phyloP scores from a whole-genome alignment of 1,140 invertebrate species.

The Drosophila cardini region DNA sequence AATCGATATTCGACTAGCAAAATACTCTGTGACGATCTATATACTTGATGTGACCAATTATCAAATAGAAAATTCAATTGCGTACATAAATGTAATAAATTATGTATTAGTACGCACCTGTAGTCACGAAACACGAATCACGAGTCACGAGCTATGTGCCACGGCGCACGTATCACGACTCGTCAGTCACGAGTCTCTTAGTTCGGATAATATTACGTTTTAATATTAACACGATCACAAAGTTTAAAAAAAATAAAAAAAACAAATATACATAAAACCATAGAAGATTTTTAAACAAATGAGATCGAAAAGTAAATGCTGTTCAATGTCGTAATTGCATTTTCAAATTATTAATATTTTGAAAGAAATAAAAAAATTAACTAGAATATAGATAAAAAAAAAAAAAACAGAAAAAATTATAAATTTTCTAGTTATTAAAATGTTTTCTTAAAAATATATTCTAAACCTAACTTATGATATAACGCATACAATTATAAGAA shows the following conservation, averaged over 20 bases:
- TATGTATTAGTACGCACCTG: not conserved
- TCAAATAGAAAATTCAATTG: not conserved
- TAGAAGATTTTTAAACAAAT: conserved; percentile 7
- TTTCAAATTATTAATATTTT: conserved; percentile 40
- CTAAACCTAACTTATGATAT: conserved; percentile 25
- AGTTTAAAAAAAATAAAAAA: not conserved
- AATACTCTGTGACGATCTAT: not conserved
- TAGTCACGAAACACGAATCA: not conserved
- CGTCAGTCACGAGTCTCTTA: not conserved
- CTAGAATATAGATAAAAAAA: conserved; percentile 25
- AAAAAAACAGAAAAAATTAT: too few relatives aligned
- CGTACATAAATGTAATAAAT: not conserved
- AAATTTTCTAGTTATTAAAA: conserved; percentile 47
- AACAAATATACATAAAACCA: conserved; percentile 3
- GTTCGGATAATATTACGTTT: conserved; percentile 5
- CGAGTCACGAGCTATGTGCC: too few relatives aligned
- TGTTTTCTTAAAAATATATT: conserved; percentile 55
- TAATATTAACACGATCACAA: conserved; percentile 2
- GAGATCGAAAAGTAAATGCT: conserved; percentile 10
- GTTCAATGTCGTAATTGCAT: conserved; percentile 46
- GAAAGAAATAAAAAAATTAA: conserved; percentile 3
- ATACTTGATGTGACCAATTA: conserved; percentile 1
- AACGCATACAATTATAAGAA: conserved; percentile 20
- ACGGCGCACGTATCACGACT: too few relatives aligned
- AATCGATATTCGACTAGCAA: not conserved